phyloP scores from a whole-genome alignment of 2,888 invertebrate genomes.

The Ormyrus labotus region DNA sequence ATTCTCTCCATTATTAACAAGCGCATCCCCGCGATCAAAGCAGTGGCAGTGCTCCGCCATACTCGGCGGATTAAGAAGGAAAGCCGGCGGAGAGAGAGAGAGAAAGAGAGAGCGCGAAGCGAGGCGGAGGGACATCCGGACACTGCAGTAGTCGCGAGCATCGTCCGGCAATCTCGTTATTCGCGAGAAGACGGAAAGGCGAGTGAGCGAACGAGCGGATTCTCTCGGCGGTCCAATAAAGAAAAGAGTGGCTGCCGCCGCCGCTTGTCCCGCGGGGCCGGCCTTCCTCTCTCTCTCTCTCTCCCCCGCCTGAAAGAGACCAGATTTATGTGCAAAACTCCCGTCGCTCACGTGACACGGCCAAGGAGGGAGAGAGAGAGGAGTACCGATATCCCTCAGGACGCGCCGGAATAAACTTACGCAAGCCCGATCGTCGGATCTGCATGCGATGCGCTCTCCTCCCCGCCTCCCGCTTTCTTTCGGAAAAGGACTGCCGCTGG shows the following conservation, averaged over 20 bases:
- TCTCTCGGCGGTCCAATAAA: slow-evolving; percentile 73
- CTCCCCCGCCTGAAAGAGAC: slow-evolving; percentile 66
- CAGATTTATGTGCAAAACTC: slow-evolving; percentile 76
- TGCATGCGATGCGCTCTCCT: slow-evolving; percentile 62
- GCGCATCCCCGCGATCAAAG: slow-evolving; percentile 21
- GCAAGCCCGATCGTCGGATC: slow-evolving; percentile 65
- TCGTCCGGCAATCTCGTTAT: slow-evolving; percentile 62
- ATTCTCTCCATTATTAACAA: slow-evolving; percentile 46
- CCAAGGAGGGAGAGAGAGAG: slow-evolving; percentile 62
- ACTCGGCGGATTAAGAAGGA: slow-evolving; percentile 3
- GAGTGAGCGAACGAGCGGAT: slow-evolving; percentile 58
- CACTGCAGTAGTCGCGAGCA: neutral
- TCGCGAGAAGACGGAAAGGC: slow-evolving; percentile 63
- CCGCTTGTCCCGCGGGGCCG: slow-evolving; percentile 69
- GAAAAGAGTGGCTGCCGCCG: slow-evolving; percentile 72
- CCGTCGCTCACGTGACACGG: slow-evolving; percentile 51
- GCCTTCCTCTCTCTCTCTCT: slow-evolving; percentile 11
- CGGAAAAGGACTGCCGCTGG: slow-evolving; percentile 2
- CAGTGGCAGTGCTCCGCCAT: neutral
- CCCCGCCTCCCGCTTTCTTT: neutral
- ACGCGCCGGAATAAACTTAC: slow-evolving; percentile 70
- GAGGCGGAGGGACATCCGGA: neutral
- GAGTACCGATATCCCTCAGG: slow-evolving; percentile 67
- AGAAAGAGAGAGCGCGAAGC: neutral
- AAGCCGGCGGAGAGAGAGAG: neutral